phyloP scores from a whole-genome alignment of 2,888 invertebrate genomes.

The Monochamus alternatus region DNA sequence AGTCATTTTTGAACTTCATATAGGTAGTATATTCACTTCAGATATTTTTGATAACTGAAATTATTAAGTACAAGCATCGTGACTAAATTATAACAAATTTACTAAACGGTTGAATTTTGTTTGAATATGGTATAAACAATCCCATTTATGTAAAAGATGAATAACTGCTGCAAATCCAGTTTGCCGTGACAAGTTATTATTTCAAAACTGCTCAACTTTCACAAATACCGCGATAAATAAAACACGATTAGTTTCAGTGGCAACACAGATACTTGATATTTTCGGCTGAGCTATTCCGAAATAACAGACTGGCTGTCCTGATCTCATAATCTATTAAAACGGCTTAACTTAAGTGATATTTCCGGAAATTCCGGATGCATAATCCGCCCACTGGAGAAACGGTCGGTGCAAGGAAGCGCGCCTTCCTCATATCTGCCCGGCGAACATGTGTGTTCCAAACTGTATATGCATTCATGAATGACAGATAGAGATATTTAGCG shows the following conservation, averaged over 20 bases:
- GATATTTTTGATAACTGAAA: no score
- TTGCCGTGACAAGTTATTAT: background rate
- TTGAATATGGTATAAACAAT: no score
- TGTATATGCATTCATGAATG: slow-evolving; percentile 30
- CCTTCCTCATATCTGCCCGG: slow-evolving; percentile 27
- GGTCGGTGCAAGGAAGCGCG: slow-evolving; percentile 26
- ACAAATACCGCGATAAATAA: background rate
- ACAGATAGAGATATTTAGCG: background rate
- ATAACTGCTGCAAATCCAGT: no score
- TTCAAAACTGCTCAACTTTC: background rate
- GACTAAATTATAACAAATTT: no score
- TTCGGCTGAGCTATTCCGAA: background rate
- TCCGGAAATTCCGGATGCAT: slow-evolving; percentile 53
- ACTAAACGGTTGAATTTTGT: no score
- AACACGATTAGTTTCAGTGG: background rate
- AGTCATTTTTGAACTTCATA: no score
- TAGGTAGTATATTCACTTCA: no score
- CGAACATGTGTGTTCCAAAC: slow-evolving; percentile 26
- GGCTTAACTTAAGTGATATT: slow-evolving; percentile 45
- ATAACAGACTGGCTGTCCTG: background rate
- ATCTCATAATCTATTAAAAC: background rate
- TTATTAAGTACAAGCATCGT: no score
- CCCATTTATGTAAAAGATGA: no score
- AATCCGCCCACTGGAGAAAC: slow-evolving; percentile 37
- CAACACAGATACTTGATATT: background rate